Base-by-base conservation (phyloP, 2,888 invertebrate genomes). In the Tenthredo scrophulariae region DNA sequence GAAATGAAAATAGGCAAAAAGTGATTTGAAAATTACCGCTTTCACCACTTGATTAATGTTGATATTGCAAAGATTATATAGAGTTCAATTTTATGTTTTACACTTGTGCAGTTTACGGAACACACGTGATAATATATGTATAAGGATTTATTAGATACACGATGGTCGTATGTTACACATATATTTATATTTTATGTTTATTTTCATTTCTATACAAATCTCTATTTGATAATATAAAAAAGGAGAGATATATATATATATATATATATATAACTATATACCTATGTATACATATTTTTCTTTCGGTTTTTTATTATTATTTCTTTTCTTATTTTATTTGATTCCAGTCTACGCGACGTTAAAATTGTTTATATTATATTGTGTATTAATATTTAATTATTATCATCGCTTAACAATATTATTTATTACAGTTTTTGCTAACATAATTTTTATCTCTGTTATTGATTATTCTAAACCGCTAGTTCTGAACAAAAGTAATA, bases 401-500 rank as follows among this genome's bases (percentile, higher is more conserved):
- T 58, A 50, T 70, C 37, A 70, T 37, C 13, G 0, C 40, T n/a
- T 33, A 33, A n/a, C n/a, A 40, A 37, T 29, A n/a, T 37, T 72
- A 72, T 72, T 72, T 72, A 72, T 40, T 72, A 40, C 37, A 72
- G 70, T 72, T 72, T 72, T 72, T 72, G 70, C 70, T 37, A 72
- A 72, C 33, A 72, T 37, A 72, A 40, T 72, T 72, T 72, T 72
- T 72, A 72, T 72, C 37, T 72, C n/a, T 33, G 70, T 72, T 72
- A 72, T 37, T 40, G 22, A 72, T 72, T 74, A 33, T 67, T 33
- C 22, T 33, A 26, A 67, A 33, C 15, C 29, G 15, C 43, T 7
- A 43, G 74, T 5, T 43, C 22, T 43, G 22, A 74, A 74, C 43
- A 74, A 74, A 43, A 74, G 29, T 18, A 67, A 67, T 15, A 67